Conservation (phyloP, 2,797 vertebrate species). For the Microctenopoma lineatum region DNA sequence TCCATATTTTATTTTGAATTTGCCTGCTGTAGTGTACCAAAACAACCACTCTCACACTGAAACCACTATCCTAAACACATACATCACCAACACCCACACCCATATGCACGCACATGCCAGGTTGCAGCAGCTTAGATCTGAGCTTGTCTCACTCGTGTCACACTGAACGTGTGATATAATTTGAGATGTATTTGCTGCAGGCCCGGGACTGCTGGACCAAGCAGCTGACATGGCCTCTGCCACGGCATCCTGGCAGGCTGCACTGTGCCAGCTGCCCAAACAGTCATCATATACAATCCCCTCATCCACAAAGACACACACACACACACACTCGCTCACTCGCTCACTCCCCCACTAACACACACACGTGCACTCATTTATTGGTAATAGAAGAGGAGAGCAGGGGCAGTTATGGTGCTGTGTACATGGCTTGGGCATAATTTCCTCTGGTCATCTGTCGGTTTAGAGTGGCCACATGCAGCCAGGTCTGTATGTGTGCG, state of each 20-base stretch:
- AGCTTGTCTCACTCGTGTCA: slow-evolving; percentile 42
- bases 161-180: slow-evolving; percentile 40
- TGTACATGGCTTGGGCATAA: slow-evolving; percentile 29
- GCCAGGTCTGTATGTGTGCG: slow-evolving; percentile 27
- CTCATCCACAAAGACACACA: slow-evolving; percentile 14
- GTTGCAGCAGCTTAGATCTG: slow-evolving; percentile 39
- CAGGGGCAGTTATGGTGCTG: slow-evolving; percentile 39
- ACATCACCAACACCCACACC: slow-evolving; percentile 51
- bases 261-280: slow-evolving; percentile 60
- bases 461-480: slow-evolving; percentile 41
- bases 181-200: slow-evolving; percentile 62
- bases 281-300: slow-evolving; percentile 43
- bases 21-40: slow-evolving; percentile 29
- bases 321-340: background rate
- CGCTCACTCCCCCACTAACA: no score
- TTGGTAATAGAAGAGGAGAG: slow-evolving; percentile 41
- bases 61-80: slow-evolving; percentile 52
- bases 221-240: slow-evolving; percentile 36
- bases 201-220: slow-evolving; percentile 43
- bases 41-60: slow-evolving; percentile 48
- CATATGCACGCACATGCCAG: slow-evolving; percentile 38
- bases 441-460: slow-evolving; percentile 66
- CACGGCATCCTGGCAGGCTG: slow-evolving; percentile 41
- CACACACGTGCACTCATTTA: slow-evolving; percentile 30
- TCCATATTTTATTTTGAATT: slow-evolving; percentile 36